Base-by-base conservation (phyloP, 2,888 invertebrate species). In the Andrena minutula region DNA sequence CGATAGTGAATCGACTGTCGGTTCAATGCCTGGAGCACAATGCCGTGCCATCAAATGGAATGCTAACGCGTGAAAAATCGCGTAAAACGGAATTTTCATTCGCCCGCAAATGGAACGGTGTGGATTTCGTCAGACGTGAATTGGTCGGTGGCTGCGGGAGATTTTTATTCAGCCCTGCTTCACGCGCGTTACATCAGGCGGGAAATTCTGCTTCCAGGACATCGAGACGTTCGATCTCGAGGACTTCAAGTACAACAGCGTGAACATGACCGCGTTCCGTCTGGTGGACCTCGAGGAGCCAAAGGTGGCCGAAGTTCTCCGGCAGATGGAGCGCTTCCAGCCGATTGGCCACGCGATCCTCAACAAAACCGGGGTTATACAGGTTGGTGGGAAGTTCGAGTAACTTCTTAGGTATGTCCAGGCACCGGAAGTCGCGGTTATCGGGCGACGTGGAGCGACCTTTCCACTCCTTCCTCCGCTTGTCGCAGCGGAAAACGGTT, bases 181-280 rank as follows among this genome's bases (percentile, higher is more conserved):
- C 51, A 4, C 20, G 56, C 23, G 8, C 56, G 56, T 1, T 12
- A 8, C 20, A 20, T 12, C 28, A n/a, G 8, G 26, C 7, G 32
- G 12, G 7, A 20, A 58, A 49, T 47, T 58, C 32, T 49, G 26
- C 32, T 92, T 92, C 2, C 93, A 98, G 98, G 98, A 98, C 91
- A 96, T 98, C 92, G 98, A 98, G 92, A 96, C 97, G 12, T 98
- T 97, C 91, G 98, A 98, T 91, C 94, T 98, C 82, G 98, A 98
- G 94, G 98, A 98, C 92, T 99, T 98, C 94, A 97, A 97, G 92
- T 98, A 99, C 95, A 99, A 99, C 92, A 97, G 97, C 61, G 98
- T 98, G 56, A 99, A 99, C 94, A 98, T 99, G 95, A 98, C 98
- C n/a, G 98, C 98, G 0, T 98, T 98, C 95, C 95, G 98, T 61